Evolutionary conservation across 2,113 vertebrate genomes (phyloP).

Genomic region (Furnarius figulus): DNA sequence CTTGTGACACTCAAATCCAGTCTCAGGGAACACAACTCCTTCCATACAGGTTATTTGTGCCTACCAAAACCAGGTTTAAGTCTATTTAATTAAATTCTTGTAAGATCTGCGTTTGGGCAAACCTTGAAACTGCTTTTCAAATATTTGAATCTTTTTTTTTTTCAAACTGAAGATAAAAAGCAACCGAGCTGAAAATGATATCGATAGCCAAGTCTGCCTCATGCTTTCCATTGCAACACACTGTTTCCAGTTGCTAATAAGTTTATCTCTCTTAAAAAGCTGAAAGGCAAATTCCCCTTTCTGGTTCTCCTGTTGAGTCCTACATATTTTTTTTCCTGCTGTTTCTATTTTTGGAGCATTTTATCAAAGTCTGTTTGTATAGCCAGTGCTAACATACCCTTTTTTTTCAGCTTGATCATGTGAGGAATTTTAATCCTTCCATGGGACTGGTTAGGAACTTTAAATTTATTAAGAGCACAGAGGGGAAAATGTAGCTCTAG

Average conservation of each 20-base stretch:
- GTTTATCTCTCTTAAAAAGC: constrained; percentile 4
- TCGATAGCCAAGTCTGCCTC: neutral
- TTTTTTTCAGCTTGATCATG: constrained; percentile 21
- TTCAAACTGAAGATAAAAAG: neutral
- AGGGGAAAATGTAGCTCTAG: neutral
- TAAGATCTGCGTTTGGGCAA: neutral
- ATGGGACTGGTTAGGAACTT: neutral
- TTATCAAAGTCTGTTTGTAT: constrained; percentile 33
- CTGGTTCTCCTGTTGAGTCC: neutral
- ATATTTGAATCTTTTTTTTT: neutral
- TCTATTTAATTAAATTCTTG: constrained; percentile 46
- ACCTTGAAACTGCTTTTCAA: neutral
- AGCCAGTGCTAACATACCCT: constrained; percentile 6
- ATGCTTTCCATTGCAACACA: neutral
- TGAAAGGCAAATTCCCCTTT: constrained; percentile 25
- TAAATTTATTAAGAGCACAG: neutral
- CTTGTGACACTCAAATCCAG: neutral
- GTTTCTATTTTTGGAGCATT: constrained; percentile 37
- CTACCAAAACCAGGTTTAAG: neutral
- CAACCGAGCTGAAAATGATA: neutral
- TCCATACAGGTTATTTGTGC: neutral
- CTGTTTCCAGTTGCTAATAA: neutral
- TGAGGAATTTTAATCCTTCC: constrained; percentile 61
- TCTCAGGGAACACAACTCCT: neutral
- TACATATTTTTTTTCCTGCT: neutral